These are phyloP conservation scores for Platycheirus albimanus DNA, from an alignment of 2,888 invertebrate species.

Conservation along the genomic window DNA sequence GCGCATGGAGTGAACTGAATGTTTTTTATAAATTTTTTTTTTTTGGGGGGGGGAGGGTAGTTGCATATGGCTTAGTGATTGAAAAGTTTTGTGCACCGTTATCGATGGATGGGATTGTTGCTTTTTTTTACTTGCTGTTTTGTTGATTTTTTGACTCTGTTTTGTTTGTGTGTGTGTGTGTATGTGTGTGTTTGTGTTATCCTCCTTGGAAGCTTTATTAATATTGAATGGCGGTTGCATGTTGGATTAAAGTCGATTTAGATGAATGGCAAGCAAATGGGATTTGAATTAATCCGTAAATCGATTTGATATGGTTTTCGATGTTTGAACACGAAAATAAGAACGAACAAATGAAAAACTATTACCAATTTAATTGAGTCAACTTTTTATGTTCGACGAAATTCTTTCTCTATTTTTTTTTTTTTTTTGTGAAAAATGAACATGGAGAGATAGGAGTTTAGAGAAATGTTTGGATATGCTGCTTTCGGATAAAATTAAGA, in stretches of 20 bases:
- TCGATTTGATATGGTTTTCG: constrained; percentile 25
- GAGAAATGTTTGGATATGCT: too few species aligned
- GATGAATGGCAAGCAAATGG: constrained; percentile 43
- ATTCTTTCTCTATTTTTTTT: not conserved
- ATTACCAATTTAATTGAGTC: constrained; percentile 7
- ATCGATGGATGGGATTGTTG: constrained; percentile 12
- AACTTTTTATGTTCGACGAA: not conserved
- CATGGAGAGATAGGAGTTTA: not conserved
- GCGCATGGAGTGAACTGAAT: constrained; percentile 1
- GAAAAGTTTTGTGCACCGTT: constrained; percentile 39
- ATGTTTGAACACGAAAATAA: constrained; percentile 33
- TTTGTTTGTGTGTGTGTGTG: constrained; percentile 7
- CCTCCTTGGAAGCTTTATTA: constrained; percentile 10
- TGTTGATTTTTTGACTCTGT: constrained; percentile 20
- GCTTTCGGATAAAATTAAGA: too few species aligned
- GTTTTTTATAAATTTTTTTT: too few species aligned
- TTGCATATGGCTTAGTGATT: constrained; percentile 51
- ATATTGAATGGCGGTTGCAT: constrained; percentile 42
- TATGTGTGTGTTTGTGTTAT: not conserved
- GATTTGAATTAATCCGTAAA: constrained; percentile 34
- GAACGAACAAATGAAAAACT: not conserved
- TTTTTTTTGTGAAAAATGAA: not conserved
- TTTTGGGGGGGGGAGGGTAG: not conserved
- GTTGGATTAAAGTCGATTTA: constrained; percentile 46
- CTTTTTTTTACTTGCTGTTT: constrained; percentile 9